Base-by-base conservation (phyloP, 2,113 vertebrate genomes). In the Origma solitaria region DNA sequence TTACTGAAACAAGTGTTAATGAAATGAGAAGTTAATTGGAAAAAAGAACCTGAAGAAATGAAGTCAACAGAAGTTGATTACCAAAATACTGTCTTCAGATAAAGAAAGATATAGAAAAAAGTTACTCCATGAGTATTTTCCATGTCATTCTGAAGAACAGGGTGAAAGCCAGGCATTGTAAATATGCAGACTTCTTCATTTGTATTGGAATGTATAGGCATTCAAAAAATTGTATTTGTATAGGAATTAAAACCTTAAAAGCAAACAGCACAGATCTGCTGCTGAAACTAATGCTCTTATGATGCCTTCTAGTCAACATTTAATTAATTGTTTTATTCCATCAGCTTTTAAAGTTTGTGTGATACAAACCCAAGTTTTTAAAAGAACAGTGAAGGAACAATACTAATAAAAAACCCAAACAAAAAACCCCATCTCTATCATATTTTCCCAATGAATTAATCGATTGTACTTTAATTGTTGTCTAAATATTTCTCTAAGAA, bases 101-200 rank as follows among this genome's bases (percentile, higher is more conserved):
- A 4, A 30, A 56, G 25, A 45, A 53, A 80, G 11, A 19, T 15
- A 47, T 2, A 47, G 8, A 10, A 75, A 22, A 8, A 73, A 53
- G 4, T 6, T 6, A 51, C 7, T 66, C 20, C 1, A 0, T 28
- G 10, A 50, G 5, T 58, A 37, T 38, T 57, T 68, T 40, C 12
- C 1, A 6, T 19, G 10, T 23, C 10, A 20, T 38, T 28, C 33
- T 85, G n/a, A 53, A 61, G 11, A 62, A 28, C 4, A 30, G 4
- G 0, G 6, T 71, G n/a, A 82, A 70, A 51, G 4, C 1, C 30
- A 71, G 28, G 25, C 6, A 18, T 40, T 78, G 15, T 6, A 93
- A 23, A 1, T 44, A 19, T 37, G 6, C 1, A 15, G 4, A 23
- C 42, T 70, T 70, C 50, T 72, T 61, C 27, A 33, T 1, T 69